Evolutionary conservation across 2,113 vertebrate species (phyloP).

Genomic region (Xyrauchen texanus): DNA sequence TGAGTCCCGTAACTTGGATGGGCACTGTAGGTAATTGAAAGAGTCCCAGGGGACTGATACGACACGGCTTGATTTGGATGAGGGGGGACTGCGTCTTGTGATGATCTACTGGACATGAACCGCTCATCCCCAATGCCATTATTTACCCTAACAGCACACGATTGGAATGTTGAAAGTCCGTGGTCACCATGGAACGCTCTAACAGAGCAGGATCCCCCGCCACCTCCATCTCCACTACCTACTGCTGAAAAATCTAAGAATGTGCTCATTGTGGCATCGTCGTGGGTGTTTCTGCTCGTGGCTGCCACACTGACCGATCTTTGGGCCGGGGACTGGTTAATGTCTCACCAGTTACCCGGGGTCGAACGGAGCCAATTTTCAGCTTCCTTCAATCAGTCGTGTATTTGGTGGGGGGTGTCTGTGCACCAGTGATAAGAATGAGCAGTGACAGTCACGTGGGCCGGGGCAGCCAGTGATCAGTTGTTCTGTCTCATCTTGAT

Average conservation of each 20-base stretch:
- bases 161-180: slow-evolving; percentile 95
- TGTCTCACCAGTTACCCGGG: slow-evolving; percentile 73
- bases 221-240: slow-evolving; percentile 79
- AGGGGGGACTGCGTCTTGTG: slow-evolving; percentile 81
- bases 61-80: slow-evolving; percentile 79
- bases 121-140: slow-evolving; percentile 88
- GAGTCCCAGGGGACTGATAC: slow-evolving; percentile 81
- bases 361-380: slow-evolving; percentile 90
- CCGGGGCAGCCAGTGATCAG: slow-evolving; percentile 83
- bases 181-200: slow-evolving; percentile 88
- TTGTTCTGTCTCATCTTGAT: slow-evolving; percentile 72
- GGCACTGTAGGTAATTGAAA: slow-evolving; percentile 84
- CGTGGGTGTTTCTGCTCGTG: slow-evolving; percentile 66
- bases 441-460: slow-evolving; percentile 84
- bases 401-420: slow-evolving; percentile 60
- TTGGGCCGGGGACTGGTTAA: slow-evolving; percentile 74
- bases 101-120: slow-evolving; percentile 84
- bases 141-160: slow-evolving; percentile 88
- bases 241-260: slow-evolving; percentile 93
- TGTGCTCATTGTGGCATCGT: slow-evolving; percentile 93
- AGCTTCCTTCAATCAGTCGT: slow-evolving; percentile 74
- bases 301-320: slow-evolving; percentile 71
- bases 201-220: slow-evolving; percentile 85
- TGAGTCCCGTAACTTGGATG: slow-evolving; percentile 86
- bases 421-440: slow-evolving; percentile 88